phyloP scores from a whole-genome alignment of 2,113 vertebrate genomes.

The Archocentrus centrarchus region DNA sequence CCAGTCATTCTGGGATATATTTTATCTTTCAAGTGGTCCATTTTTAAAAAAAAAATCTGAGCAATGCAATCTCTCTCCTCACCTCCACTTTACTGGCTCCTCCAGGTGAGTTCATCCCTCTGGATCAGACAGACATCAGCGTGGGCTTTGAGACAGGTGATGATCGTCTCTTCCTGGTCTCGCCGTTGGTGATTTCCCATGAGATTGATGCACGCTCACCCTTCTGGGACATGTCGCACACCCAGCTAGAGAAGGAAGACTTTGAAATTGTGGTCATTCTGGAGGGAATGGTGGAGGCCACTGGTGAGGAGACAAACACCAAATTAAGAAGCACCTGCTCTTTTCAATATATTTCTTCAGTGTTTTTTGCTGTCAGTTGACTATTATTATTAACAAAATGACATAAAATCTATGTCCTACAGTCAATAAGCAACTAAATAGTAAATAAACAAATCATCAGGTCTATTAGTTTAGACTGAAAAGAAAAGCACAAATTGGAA shows the following conservation, averaged over 20 bases:
- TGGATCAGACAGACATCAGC: slow-evolving; percentile 86
- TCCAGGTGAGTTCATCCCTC: slow-evolving; percentile 84
- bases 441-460: background rate
- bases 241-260: slow-evolving; percentile 85
- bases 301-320: slow-evolving; percentile 69
- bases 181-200: slow-evolving; percentile 84
- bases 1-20: background rate
- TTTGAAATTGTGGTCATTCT: slow-evolving; percentile 86
- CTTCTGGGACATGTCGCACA: slow-evolving; percentile 85
- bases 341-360: background rate
- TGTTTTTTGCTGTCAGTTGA: background rate
- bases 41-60: background rate
- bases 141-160: slow-evolving; percentile 86
- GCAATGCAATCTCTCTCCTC: background rate
- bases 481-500: background rate
- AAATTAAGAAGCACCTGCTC: background rate
- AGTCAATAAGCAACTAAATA: background rate
- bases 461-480: background rate
- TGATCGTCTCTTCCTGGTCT: slow-evolving; percentile 84
- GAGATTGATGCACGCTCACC: slow-evolving; percentile 80
- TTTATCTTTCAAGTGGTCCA: background rate
- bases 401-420: background rate
- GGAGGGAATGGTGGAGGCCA: slow-evolving; percentile 86
- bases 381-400: background rate
- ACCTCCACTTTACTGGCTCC: background rate